Percentiles rank a stretch among this genome's conserved stretches.
phyloP scores from a whole-genome alignment of 2,888 invertebrate genomes.

The Odontothrips loti region DNA sequence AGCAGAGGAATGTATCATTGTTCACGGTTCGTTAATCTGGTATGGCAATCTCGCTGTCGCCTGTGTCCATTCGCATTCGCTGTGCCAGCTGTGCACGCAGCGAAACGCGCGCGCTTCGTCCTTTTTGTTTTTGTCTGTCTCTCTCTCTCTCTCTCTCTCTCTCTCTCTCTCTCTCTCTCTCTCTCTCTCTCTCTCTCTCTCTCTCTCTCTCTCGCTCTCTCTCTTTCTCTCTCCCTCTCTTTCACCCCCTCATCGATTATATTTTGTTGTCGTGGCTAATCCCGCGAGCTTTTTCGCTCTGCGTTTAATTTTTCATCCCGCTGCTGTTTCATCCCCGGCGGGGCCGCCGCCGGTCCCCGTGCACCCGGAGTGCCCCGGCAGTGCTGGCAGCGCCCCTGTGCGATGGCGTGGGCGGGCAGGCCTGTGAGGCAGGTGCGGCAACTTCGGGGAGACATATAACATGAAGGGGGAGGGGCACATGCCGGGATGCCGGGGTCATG shows the following conservation, averaged over 20 bases:
- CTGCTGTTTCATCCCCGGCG: not conserved
- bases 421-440: no score
- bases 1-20: no score
- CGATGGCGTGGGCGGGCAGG: no score
- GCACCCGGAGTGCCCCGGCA: not conserved
- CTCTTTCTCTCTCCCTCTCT: not conserved
- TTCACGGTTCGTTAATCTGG: no score
- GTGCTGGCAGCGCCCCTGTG: not conserved
- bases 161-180: not conserved
- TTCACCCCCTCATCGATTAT: not conserved
- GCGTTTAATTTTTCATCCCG: not conserved
- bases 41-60: no score
- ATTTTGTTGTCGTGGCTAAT: no score
- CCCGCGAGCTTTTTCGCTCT: not conserved
- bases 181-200: slow-evolving; percentile 1
- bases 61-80: no score
- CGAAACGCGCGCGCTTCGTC: not conserved
- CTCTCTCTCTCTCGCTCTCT: not conserved
- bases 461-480: no score
- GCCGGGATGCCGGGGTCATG: no score
- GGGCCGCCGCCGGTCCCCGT: not conserved
- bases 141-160: not conserved
- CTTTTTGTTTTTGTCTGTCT: not conserved
- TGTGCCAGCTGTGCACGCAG: not conserved
- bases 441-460: no score